Evolutionary conservation across 2,888 invertebrate genomes (phyloP).

Genomic region (Dolichomitus sp.): DNA sequence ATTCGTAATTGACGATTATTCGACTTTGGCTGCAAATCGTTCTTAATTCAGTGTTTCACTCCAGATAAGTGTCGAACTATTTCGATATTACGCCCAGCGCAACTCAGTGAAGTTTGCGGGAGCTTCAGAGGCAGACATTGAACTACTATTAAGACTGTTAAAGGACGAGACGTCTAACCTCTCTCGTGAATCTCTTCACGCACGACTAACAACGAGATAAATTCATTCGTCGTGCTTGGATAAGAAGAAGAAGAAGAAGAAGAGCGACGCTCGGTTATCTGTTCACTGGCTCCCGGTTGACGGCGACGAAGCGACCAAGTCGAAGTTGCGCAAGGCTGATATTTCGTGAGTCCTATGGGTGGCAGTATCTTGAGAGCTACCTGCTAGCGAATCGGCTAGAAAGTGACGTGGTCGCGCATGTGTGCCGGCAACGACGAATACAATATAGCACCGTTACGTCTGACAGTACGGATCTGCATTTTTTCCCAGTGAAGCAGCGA

Average conservation of each 20-base stretch:
- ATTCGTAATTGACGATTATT: background rate
- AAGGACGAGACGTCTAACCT: background rate
- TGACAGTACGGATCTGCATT: background rate
- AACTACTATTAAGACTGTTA: background rate
- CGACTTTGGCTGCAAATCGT: conserved; percentile 11
- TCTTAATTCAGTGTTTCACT: conserved; percentile 27
- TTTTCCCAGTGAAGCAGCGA: background rate
- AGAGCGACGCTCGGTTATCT: conserved; percentile 1
- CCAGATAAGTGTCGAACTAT: background rate
- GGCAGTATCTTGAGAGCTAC: conserved; percentile 22
- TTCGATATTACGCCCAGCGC: background rate
- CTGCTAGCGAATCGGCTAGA: conserved; percentile 53
- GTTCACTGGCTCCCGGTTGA: conserved; percentile 26
- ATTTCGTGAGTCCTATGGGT: conserved; percentile 54
- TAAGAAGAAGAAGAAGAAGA: background rate
- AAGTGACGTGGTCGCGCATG: conserved; percentile 50
- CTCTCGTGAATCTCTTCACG: background rate
- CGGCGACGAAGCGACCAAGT: conserved; percentile 38
- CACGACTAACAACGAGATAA: conserved; percentile 15
- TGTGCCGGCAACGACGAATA: conserved; percentile 8
- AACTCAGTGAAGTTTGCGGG: background rate
- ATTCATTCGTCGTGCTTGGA: background rate
- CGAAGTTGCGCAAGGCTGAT: conserved; percentile 56
- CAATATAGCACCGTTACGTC: background rate
- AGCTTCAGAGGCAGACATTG: background rate